Percentiles rank a stretch among this genome's conserved stretches.
These are phyloP conservation scores for Nephrotoma guestfalica DNA, from an alignment of 2,888 invertebrate genomes.

Conservation along the genomic window DNA sequence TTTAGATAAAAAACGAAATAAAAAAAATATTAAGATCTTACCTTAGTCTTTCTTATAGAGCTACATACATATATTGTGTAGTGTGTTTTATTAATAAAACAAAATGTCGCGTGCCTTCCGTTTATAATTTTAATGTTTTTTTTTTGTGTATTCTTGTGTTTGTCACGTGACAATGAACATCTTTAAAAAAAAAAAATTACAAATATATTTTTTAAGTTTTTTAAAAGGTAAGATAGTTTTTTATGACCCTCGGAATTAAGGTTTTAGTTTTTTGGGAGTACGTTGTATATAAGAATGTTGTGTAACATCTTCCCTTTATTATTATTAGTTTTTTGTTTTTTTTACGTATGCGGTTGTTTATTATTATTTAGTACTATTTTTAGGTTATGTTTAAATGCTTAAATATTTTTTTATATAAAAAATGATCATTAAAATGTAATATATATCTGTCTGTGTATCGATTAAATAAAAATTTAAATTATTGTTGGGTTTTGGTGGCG, in stretches of 20 bases:
- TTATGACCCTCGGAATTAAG: not conserved
- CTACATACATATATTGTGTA: not conserved
- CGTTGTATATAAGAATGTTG: not conserved
- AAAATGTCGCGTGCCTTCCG: not conserved
- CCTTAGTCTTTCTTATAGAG: not conserved
- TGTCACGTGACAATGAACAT: not conserved
- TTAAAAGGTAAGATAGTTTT: not conserved
- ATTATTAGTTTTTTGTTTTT: not conserved
- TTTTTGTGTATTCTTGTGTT: not conserved
- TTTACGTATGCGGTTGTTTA: not conserved
- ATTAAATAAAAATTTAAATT: not conserved
- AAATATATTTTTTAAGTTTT: not conserved
- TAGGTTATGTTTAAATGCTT: not conserved
- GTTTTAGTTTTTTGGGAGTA: not conserved
- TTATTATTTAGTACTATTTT: not conserved
- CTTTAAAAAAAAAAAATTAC: not conserved
- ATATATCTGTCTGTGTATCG: not conserved
- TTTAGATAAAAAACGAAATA: not conserved
- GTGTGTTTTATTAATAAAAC: not conserved
- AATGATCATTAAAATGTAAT: not conserved
- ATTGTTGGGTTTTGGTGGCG: not conserved
- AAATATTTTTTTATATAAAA: not conserved
- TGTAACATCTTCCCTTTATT: not conserved
- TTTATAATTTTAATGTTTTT: not conserved
- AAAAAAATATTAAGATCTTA: not conserved